A percentile compares a stretch with the other conserved stretches of the same genome.
phyloP scores from a whole-genome alignment of 1,140 invertebrate species.

The Oscheius sp. region DNA sequence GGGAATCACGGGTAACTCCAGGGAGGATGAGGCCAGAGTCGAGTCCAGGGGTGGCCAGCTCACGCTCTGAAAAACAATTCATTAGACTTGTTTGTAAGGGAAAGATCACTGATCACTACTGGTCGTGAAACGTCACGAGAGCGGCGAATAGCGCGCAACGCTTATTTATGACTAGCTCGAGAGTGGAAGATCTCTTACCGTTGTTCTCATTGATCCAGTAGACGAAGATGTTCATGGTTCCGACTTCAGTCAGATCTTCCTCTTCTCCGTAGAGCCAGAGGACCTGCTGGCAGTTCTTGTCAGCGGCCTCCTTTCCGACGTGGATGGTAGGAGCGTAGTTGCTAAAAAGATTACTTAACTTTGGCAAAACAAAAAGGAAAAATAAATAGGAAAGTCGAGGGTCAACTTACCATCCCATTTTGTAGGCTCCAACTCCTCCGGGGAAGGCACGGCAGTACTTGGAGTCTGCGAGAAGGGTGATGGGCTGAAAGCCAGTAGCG shows the following conservation, averaged over 20 bases:
- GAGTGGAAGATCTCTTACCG: slow-evolving; percentile 68
- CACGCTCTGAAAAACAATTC: slow-evolving; percentile 74
- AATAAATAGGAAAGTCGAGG: too few species aligned
- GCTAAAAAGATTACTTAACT: slow-evolving; percentile 52
- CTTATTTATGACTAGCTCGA: slow-evolving; percentile 13
- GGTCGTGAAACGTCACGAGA: not conserved
- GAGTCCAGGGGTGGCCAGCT: slow-evolving; percentile 86
- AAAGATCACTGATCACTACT: too few species aligned
- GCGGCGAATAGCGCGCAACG: not conserved
- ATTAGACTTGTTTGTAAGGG: too few species aligned
- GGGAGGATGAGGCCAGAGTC: slow-evolving; percentile 76
- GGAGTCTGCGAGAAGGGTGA: slow-evolving; percentile 78
- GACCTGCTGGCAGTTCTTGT: slow-evolving; percentile 78
- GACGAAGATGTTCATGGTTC: slow-evolving; percentile 97
- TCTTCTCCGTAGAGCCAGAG: slow-evolving; percentile 94
- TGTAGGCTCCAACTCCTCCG: slow-evolving; percentile 86
- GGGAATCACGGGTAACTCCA: slow-evolving; percentile 83
- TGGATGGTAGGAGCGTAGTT: slow-evolving; percentile 69
- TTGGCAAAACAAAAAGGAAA: not conserved
- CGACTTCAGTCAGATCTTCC: slow-evolving; percentile 91
- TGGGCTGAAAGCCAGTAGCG: slow-evolving; percentile 71
- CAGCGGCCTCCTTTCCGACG: slow-evolving; percentile 72
- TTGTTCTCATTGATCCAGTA: slow-evolving; percentile 82
- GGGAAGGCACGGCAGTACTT: slow-evolving; percentile 84
- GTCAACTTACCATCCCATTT: slow-evolving; percentile 76